A percentile compares a stretch with the other conserved stretches of the same genome.
Evolutionary conservation across 2,113 vertebrate species (phyloP).

Genomic region (Hippocampus mohnikei): DNA sequence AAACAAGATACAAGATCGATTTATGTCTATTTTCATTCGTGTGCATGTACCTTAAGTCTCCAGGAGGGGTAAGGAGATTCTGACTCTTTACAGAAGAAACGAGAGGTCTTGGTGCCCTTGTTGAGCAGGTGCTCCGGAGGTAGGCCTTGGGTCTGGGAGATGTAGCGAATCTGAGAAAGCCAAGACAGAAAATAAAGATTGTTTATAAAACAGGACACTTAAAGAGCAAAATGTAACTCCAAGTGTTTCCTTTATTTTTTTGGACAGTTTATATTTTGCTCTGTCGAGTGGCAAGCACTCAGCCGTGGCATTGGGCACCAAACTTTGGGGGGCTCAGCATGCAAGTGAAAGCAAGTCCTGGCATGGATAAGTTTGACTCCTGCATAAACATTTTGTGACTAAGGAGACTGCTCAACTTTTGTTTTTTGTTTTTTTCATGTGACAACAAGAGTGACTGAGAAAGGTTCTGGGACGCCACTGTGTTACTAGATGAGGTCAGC

Average conservation of each 20-base stretch:
- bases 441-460: too few species aligned
- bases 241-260: too few species aligned
- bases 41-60: conserved; percentile 85
- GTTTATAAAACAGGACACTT: not conserved
- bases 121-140: conserved; percentile 90
- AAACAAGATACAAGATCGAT: not conserved
- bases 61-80: conserved; percentile 86
- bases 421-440: too few species aligned
- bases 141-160: conserved; percentile 97
- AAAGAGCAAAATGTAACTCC: too few species aligned
- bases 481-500: too few species aligned
- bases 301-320: not conserved
- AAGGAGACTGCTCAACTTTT: too few species aligned
- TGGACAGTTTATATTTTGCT: conserved; percentile 66
- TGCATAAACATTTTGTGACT: too few species aligned
- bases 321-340: too few species aligned
- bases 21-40: not conserved
- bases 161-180: conserved; percentile 87
- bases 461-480: too few species aligned
- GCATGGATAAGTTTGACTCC: too few species aligned
- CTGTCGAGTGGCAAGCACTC: conserved; percentile 68
- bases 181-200: not conserved
- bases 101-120: conserved; percentile 92
- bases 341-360: too few species aligned
- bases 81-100: conserved; percentile 82